These are phyloP conservation scores for Eublepharis macularius DNA, from an alignment of 2,113 vertebrate species.

Conservation along the genomic window DNA sequence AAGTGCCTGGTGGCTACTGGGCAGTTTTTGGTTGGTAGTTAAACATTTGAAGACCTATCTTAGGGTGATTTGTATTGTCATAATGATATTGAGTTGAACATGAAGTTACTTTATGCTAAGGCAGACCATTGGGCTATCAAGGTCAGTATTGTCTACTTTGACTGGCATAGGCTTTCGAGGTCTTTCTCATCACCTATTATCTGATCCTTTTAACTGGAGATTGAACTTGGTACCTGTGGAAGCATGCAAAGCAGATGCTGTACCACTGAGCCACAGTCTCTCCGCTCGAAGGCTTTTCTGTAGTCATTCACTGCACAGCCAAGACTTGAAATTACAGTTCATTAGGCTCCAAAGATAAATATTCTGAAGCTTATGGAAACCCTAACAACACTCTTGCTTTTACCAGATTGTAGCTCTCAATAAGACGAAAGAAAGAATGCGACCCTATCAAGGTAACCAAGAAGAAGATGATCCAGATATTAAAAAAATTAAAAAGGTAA, in stretches of 20 bases:
- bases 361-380: not conserved
- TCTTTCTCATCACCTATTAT: no score
- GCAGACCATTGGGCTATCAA: no score
- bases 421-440: slow-evolving; percentile 98
- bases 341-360: not conserved
- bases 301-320: not conserved
- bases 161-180: no score
- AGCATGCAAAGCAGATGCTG: no score
- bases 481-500: slow-evolving; percentile 99
- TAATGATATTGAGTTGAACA: not conserved
- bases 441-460: slow-evolving; percentile 90
- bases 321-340: not conserved
- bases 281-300: no score
- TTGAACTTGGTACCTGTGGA: no score
- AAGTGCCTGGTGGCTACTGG: not conserved
- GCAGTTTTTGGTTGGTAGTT: not conserved
- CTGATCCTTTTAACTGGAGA: no score
- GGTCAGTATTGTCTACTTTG: no score
- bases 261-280: no score
- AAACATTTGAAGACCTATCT: not conserved
- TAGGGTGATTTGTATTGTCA: not conserved
- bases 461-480: slow-evolving; percentile 97
- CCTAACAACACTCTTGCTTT: slow-evolving; percentile 47
- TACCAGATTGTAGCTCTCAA: slow-evolving; percentile 93
- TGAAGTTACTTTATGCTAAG: no score